phyloP scores from a whole-genome alignment of 2,888 invertebrate species.

The Tupiocoris notatus region DNA sequence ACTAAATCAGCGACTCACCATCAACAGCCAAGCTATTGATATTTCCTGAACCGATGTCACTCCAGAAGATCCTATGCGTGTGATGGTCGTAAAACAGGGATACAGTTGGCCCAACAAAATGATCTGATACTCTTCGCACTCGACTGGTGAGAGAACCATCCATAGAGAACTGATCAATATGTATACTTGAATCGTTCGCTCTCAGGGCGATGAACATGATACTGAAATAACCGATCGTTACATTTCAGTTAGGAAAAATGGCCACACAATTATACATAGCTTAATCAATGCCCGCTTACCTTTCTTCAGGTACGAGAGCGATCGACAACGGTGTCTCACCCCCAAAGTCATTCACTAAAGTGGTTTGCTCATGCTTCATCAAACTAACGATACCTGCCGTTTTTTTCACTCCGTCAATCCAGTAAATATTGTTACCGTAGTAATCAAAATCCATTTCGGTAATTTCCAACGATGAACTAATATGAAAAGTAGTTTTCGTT shows the following conservation, averaged over 20 bases:
- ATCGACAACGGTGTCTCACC: conserved; percentile 67
- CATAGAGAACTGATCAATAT: conserved; percentile 68
- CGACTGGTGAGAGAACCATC: conserved; percentile 60
- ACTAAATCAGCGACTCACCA: conserved; percentile 57
- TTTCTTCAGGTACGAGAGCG: conserved; percentile 66
- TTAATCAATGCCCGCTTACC: conserved; percentile 57
- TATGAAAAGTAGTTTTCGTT: background rate
- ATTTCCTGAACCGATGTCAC: conserved; percentile 64
- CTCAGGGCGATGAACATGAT: conserved; percentile 63
- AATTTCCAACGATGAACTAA: conserved; percentile 48
- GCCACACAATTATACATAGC: too few relatives aligned
- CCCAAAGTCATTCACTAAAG: conserved; percentile 61
- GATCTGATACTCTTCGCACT: conserved; percentile 55
- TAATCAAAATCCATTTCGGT: conserved; percentile 66
- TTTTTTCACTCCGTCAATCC: conserved; percentile 64
- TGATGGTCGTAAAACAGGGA: conserved; percentile 60
- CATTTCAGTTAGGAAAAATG: background rate
- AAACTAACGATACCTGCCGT: conserved; percentile 68
- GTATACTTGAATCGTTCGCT: conserved; percentile 45
- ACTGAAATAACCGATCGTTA: conserved; percentile 53
- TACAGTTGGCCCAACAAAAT: conserved; percentile 59
- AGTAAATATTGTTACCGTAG: conserved; percentile 70
- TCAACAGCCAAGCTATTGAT: conserved; percentile 60
- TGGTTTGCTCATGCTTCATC: conserved; percentile 60
- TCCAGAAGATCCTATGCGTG: conserved; percentile 63